phyloP scores from a whole-genome alignment of 2,888 invertebrate species.

The Epistrophe grossulariae region DNA sequence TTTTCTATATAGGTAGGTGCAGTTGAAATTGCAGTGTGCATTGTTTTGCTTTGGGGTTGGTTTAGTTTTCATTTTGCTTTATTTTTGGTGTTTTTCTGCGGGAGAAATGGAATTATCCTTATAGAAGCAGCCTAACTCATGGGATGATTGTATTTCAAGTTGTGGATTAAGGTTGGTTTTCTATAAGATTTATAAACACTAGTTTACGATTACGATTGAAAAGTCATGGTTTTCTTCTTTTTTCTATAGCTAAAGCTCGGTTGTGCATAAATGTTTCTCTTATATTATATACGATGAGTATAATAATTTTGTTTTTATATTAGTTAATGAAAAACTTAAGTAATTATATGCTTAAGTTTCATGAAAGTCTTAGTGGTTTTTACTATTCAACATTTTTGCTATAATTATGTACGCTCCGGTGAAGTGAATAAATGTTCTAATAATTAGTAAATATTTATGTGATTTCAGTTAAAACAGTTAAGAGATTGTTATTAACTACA shows the following conservation, averaged over 20 bases:
- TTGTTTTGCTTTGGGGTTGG: constrained; percentile 47
- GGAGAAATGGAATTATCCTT: constrained; percentile 20
- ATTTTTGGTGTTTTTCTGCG: constrained; percentile 14
- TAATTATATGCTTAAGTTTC: too few species aligned
- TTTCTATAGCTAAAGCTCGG: not conserved
- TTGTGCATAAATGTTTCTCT: constrained; percentile 3
- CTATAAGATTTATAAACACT: constrained; percentile 30
- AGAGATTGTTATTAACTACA: too few species aligned
- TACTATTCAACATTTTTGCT: too few species aligned
- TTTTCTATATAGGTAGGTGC: constrained; percentile 18
- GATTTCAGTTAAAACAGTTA: too few species aligned
- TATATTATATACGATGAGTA: not conserved
- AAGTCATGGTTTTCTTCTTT: not conserved
- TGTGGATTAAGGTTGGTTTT: constrained; percentile 41
- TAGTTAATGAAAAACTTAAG: not conserved
- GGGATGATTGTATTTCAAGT: constrained; percentile 38
- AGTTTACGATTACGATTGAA: constrained; percentile 32
- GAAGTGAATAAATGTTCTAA: too few species aligned
- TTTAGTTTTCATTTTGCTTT: constrained; percentile 16
- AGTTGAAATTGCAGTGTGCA: constrained; percentile 21
- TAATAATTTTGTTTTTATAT: not conserved
- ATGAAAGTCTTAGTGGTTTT: too few species aligned
- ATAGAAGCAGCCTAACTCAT: constrained; percentile 35
- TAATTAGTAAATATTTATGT: too few species aligned
- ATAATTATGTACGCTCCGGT: too few species aligned